Conservation (phyloP, 2,797 vertebrate genomes). For the Parauchenoglanis punctatus region DNA sequence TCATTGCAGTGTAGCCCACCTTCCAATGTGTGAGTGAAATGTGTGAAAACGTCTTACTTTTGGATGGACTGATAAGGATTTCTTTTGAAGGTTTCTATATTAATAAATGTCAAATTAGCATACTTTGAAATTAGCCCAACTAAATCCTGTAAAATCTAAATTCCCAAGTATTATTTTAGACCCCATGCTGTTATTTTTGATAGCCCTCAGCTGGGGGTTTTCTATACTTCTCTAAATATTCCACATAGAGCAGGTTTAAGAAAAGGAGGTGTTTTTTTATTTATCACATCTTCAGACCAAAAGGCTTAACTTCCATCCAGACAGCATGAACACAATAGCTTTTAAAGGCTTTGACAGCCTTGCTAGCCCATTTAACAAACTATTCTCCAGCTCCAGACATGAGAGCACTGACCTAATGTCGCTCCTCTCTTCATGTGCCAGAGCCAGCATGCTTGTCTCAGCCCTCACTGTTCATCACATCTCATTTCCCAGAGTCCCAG, state of each 20-base stretch:
- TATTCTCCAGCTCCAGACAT: conserved; percentile 12
- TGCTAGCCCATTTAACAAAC: conserved; percentile 10
- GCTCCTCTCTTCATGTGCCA: conserved; percentile 1
- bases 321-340: neutral
- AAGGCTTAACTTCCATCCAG: conserved; percentile 6
- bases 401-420: conserved; percentile 29
- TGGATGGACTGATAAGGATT: neutral
- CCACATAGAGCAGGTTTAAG: neutral
- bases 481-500: conserved; percentile 31
- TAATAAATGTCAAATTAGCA: neutral
- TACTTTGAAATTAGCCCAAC: neutral
- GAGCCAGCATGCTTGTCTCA: conserved; percentile 20
- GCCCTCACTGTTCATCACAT: conserved; percentile 38
- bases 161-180: neutral
- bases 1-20: neutral
- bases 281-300: neutral
- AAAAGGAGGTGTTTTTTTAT: neutral
- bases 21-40: neutral
- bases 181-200: neutral
- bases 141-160: neutral
- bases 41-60: conserved; percentile 6
- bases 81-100: neutral
- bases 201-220: neutral
- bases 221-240: neutral
- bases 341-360: conserved; percentile 21